These are phyloP conservation scores for Drosophila bocki DNA, from an alignment of 1,140 invertebrate species.

Conservation along the genomic window DNA sequence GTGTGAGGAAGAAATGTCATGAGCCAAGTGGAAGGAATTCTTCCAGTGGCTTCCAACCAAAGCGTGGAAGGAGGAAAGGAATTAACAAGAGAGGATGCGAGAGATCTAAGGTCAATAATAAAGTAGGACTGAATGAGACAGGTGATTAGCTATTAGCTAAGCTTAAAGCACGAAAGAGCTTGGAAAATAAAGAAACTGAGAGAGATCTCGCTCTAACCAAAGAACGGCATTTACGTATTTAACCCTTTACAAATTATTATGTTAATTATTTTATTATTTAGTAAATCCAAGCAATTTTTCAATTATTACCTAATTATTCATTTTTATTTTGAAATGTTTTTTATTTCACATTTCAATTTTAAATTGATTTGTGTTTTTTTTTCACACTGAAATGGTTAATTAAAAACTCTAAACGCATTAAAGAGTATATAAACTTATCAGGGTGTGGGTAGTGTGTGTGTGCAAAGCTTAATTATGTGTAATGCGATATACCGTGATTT, in stretches of 20 bases:
- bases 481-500: conserved; percentile 14
- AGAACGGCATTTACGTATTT: neutral
- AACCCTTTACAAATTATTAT: neutral
- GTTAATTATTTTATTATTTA: no score
- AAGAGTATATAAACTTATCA: neutral
- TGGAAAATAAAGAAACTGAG: neutral
- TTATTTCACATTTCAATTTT: neutral
- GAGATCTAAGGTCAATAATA: conserved; percentile 1
- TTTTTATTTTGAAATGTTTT: no score
- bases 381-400: neutral
- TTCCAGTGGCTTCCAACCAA: conserved; percentile 14
- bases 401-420: neutral
- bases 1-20: neutral
- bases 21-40: neutral
- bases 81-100: neutral
- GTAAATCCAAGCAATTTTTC: no score
- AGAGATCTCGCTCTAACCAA: neutral
- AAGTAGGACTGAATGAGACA: neutral
- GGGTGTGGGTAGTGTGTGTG: neutral
- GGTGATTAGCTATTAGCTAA: neutral
- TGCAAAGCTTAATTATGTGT: conserved; percentile 36
- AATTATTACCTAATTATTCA: neutral
- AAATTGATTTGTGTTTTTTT: no score
- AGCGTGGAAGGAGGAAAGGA: conserved; percentile 5
- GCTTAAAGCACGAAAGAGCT: neutral